These are phyloP conservation scores for Podiceps cristatus DNA, from an alignment of 2,113 vertebrate species.

Conservation along the genomic window DNA sequence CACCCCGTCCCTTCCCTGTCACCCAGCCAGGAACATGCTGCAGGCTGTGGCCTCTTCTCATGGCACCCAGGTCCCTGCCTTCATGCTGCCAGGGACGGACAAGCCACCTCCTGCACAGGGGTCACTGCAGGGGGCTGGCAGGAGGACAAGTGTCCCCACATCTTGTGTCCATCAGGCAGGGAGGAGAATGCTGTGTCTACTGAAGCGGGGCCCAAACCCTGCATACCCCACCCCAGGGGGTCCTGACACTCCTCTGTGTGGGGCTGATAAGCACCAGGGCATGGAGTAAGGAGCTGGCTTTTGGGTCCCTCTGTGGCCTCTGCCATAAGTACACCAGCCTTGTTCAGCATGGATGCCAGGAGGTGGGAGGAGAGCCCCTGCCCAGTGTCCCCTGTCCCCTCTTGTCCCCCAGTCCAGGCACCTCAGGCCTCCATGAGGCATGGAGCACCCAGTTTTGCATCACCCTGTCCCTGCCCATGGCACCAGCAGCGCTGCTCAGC, in stretches of 20 bases:
- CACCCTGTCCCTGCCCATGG: accelerated
- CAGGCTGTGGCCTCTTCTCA: neutral
- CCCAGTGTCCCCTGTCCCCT: neutral
- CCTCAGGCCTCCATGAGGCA: accelerated
- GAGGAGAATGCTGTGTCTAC: neutral
- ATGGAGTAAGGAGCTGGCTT: neutral
- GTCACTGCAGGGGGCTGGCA: neutral
- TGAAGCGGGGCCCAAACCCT: neutral
- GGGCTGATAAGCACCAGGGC: neutral
- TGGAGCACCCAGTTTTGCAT: neutral
- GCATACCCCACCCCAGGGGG: accelerated
- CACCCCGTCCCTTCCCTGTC: neutral
- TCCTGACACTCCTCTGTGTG: neutral
- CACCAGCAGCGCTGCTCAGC: neutral
- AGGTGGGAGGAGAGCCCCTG: neutral
- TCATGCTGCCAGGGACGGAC: accelerated
- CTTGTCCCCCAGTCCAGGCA: neutral
- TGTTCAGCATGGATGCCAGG: neutral
- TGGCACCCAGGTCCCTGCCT: neutral
- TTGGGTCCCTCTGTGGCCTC: neutral
- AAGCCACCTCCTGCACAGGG: neutral
- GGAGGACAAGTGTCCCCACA: neutral
- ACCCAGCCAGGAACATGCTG: accelerated
- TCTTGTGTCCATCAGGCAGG: neutral
- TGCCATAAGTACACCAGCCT: neutral